Percentiles rank a stretch among this genome's conserved stretches.
phyloP scores from a whole-genome alignment of 2,113 vertebrate genomes.

The Rhodinocichla rosea region DNA sequence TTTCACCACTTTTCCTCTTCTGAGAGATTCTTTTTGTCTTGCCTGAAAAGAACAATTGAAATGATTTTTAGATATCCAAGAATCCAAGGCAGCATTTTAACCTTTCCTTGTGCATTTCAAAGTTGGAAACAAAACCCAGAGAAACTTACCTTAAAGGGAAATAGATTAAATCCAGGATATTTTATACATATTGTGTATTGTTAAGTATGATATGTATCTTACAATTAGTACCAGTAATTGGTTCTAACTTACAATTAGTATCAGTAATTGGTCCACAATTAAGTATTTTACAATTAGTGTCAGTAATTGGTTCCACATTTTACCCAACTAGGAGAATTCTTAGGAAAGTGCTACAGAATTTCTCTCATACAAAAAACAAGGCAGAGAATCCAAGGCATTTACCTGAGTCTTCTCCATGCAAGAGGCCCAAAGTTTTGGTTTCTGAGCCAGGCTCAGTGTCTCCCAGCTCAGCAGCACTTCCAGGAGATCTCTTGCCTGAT shows the following conservation, averaged over 20 bases:
- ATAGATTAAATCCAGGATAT: neutral
- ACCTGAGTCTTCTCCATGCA: neutral
- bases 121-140: neutral
- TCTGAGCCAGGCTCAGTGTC: neutral
- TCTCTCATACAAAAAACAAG: neutral
- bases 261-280: neutral
- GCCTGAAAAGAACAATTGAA: neutral
- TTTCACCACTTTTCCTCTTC: conserved; percentile 70
- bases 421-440: neutral
- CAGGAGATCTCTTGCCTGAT: conserved; percentile 47
- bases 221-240: neutral
- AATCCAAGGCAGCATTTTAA: neutral
- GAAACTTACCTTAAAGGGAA: neutral
- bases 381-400: neutral
- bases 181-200: neutral
- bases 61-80: neutral
- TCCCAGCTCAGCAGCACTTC: neutral
- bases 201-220: too few relatives aligned
- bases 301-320: neutral
- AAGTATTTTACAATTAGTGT: neutral
- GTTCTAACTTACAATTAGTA: neutral
- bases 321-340: neutral
- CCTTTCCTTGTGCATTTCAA: neutral
- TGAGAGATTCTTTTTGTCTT: neutral
- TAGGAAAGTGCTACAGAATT: neutral